A percentile compares a stretch with the other conserved stretches of the same genome.
These are phyloP conservation scores for Pitta sordida DNA, from an alignment of 2,113 vertebrate species.

Conservation along the genomic window DNA sequence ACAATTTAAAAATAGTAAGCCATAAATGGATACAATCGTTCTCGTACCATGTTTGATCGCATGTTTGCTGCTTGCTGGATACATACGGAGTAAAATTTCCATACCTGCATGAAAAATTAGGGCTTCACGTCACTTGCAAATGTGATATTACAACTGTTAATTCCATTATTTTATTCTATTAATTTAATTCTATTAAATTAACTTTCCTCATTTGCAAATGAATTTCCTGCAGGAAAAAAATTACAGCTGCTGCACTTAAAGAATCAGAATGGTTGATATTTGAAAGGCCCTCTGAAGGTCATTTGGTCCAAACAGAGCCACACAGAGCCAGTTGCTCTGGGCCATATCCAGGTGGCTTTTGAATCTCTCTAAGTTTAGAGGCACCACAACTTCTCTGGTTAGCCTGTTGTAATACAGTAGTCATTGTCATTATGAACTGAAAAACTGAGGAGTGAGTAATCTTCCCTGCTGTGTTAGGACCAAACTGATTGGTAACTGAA, in stretches of 20 bases:
- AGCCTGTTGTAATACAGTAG: neutral
- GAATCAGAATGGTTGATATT: neutral
- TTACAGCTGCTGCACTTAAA: neutral
- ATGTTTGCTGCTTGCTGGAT: neutral
- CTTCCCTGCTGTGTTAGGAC: neutral
- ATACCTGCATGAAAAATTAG: neutral
- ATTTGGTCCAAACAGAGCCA: neutral
- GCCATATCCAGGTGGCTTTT: neutral
- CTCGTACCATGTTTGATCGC: neutral
- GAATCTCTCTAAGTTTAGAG: neutral
- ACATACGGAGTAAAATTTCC: neutral
- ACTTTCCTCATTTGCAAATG: neutral
- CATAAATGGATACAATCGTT: neutral
- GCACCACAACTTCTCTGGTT: neutral
- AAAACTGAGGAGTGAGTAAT: neutral
- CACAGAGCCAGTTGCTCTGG: neutral
- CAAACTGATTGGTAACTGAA: neutral
- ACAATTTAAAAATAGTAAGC: conserved; percentile 35
- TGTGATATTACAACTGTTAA: neutral
- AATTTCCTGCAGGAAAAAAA: neutral
- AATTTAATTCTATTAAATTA: neutral
- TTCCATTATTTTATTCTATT: no score
- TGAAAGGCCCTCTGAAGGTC: neutral
- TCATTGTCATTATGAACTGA: neutral
- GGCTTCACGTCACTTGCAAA: neutral